Conservation (phyloP, 2,888 invertebrate genomes). For the Nomada flava region DNA sequence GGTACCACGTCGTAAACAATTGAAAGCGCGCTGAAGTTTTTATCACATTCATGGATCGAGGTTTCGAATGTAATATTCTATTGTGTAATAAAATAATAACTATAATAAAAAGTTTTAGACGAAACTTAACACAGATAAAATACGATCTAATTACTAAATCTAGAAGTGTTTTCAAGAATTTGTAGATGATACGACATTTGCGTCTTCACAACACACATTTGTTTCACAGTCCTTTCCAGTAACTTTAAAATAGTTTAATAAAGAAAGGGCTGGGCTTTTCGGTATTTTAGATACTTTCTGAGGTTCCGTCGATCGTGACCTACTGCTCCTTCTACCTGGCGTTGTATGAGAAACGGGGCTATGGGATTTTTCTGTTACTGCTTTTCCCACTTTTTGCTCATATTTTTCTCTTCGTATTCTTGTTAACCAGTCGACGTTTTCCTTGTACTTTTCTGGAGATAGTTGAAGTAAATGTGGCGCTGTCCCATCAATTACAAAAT, state of each 20-base stretch:
- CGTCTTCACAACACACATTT: constrained; percentile 36
- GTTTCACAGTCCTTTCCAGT: constrained; percentile 53
- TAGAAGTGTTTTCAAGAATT: constrained; percentile 7
- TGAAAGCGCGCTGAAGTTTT: constrained; percentile 37
- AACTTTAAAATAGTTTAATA: constrained; percentile 76
- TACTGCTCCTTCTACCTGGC: constrained; percentile 69
- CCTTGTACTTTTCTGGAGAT: constrained; percentile 89
- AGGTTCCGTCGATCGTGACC: constrained; percentile 76
- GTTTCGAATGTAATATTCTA: constrained; percentile 16
- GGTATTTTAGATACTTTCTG: constrained; percentile 69
- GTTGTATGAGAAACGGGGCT: constrained; percentile 69
- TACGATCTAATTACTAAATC: constrained; percentile 4
- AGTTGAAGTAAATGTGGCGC: constrained; percentile 90
- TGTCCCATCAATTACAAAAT: constrained; percentile 90
- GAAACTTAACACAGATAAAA: constrained; percentile 26
- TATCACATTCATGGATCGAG: constrained; percentile 24
- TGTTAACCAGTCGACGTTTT: constrained; percentile 90
- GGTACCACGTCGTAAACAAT: constrained; percentile 46
- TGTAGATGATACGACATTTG: constrained; percentile 30
- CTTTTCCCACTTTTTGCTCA: constrained; percentile 75
- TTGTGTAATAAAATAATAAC: constrained; percentile 27
- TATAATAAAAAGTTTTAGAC: constrained; percentile 9
- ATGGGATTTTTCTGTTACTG: constrained; percentile 72
- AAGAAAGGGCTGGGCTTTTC: constrained; percentile 70
- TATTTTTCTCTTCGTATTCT: constrained; percentile 86